A percentile compares a stretch with the other conserved stretches of the same genome.
Evolutionary conservation across 2,797 vertebrate species (phyloP).

Genomic region (Salmo trutta): DNA sequence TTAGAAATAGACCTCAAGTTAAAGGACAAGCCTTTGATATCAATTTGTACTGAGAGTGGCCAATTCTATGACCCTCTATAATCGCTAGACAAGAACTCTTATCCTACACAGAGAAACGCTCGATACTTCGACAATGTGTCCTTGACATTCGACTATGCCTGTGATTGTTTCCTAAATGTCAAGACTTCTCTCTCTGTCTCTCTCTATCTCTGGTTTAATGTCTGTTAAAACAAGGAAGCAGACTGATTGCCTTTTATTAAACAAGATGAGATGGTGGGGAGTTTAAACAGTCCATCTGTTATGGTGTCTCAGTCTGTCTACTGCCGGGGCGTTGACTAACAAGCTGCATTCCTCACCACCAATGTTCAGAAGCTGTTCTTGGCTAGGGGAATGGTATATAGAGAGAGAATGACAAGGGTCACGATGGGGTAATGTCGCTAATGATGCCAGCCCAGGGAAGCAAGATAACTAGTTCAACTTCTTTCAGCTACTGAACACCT

Average conservation of each 20-base stretch:
- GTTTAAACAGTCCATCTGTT: conserved; percentile 55
- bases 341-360: neutral
- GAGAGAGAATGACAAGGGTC: neutral
- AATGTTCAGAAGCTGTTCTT: conserved; percentile 25
- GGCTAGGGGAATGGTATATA: no score
- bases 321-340: neutral
- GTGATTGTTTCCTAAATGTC: no score
- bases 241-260: conserved; percentile 63
- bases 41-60: no score
- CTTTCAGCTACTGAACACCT: neutral
- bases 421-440: conserved; percentile 18
- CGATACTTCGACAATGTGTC: no score
- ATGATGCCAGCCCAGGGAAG: conserved; percentile 29
- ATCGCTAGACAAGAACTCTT: no score
- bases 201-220: conserved; percentile 13
- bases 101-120: no score
- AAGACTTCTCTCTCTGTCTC: conserved; percentile 10
- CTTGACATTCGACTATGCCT: no score
- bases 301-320: conserved; percentile 24
- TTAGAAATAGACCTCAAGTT: no score
- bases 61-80: no score
- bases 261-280: conserved; percentile 46
- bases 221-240: conserved; percentile 35
- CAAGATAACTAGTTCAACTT: conserved; percentile 20
- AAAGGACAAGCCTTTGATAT: no score